These are phyloP conservation scores for Drosophila paranaensis DNA, from an alignment of 2,888 invertebrate genomes.

Conservation along the genomic window DNA sequence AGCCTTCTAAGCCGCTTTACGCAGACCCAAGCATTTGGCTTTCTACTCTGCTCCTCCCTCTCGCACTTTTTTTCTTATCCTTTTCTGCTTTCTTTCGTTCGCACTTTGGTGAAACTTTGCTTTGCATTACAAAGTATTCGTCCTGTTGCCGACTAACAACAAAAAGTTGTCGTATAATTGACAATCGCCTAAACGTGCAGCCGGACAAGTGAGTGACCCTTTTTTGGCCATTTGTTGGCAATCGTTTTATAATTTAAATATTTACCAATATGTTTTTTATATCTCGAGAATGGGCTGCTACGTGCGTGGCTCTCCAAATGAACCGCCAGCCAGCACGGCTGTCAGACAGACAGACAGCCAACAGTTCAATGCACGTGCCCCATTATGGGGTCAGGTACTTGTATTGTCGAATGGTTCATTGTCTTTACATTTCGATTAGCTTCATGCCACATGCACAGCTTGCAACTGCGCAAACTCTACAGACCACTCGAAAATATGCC, in stretches of 20 bases:
- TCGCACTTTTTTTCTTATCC: constrained; percentile 1
- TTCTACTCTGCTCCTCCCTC: constrained; percentile 21
- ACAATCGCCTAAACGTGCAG: constrained; percentile 52
- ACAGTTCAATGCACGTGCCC: constrained; percentile 52
- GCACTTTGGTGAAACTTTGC: constrained; percentile 48
- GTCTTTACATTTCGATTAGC: constrained; percentile 57
- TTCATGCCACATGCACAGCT: constrained; percentile 14
- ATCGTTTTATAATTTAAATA: constrained; percentile 63
- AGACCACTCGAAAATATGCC: neutral
- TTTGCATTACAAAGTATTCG: constrained; percentile 64
- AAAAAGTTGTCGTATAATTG: constrained; percentile 50
- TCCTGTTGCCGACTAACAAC: constrained; percentile 20
- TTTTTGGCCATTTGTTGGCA: constrained; percentile 35
- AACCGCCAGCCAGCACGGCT: constrained; percentile 4
- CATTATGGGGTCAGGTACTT: constrained; percentile 47
- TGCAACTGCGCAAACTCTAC: constrained; percentile 47
- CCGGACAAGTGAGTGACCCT: constrained; percentile 51
- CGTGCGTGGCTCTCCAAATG: constrained; percentile 44
- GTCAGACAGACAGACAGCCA: neutral
- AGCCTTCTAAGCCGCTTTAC: constrained; percentile 58
- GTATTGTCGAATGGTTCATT: constrained; percentile 49
- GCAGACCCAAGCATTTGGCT: constrained; percentile 44
- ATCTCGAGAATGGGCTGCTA: constrained; percentile 2
- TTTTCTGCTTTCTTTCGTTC: constrained; percentile 16
- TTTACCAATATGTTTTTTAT: constrained; percentile 32